Evolutionary conservation across 2,797 vertebrate species (phyloP), one percentile per base, ranked within the genome.

Genomic region (Delichon dasypus): DNA sequence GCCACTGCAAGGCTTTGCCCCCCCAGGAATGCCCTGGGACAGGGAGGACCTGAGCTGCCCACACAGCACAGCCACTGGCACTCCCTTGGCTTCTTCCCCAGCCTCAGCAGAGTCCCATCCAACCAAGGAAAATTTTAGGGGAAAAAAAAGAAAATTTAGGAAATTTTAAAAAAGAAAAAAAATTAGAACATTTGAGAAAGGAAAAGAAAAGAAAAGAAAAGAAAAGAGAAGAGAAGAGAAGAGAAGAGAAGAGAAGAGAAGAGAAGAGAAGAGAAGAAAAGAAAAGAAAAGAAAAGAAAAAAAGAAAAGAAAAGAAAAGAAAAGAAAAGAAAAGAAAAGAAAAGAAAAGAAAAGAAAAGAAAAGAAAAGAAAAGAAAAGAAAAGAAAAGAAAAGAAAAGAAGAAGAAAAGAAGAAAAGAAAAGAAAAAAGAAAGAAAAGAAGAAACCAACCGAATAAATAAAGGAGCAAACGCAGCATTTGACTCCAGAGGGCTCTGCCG

Each of bases 361-460:
- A 22, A 22, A 38, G 47, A 23, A 15, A 25, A 15, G 4, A 10
- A 6, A 18, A 54, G 3, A 8, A 5, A 32, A 54, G 3, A 19
- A 11, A 20, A 17, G 7, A 17, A 60, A 16, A 6, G 26, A 58
- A 45, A 11, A 32, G 32, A 13, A 8, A 16, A 2, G n/a, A 9
- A 34, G 45, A 42, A 44, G 9, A 32, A 9, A 9, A 20, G 5
- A n/a, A 7, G 60, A 26, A 7, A 64, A 16, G 17, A 88, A 79
- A 65, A 92, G 14, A 11, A 11, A 54, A 54, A 22, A 38, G 12
- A 22, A 12, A 48, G 42, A 45, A 45, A 20, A 45, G 45, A 10
- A 92, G 82, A 85, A 84, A 65, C 26, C 50, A 88, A 85, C 1
- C 30, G 82, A 85, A 89, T 5, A 84, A 87, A 81, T 51, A 70